A percentile compares a stretch with the other conserved stretches of the same genome.
Conservation (phyloP, 92 coral and sea anemone genomes). For the Paramuricea clavata region DNA sequence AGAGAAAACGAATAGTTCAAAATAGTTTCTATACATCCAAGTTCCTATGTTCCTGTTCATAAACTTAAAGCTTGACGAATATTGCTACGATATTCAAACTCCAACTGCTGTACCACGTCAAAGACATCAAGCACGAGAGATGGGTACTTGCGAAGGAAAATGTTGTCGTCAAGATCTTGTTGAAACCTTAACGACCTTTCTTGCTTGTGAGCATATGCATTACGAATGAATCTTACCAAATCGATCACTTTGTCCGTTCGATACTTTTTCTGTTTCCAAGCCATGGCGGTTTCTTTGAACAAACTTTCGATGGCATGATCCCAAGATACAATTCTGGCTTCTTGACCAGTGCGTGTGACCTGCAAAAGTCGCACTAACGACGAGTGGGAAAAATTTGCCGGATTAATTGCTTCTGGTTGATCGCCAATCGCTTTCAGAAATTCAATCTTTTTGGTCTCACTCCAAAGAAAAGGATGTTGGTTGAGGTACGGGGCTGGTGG, state of each 20-base stretch:
- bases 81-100: constrained; percentile 36
- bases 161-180: constrained; percentile 30
- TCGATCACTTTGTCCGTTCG: constrained; percentile 53
- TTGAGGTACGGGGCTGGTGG: constrained; percentile 32
- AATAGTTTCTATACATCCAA: no score
- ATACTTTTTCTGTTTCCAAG: constrained; percentile 51
- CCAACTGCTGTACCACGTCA: constrained; percentile 41
- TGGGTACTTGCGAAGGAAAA: constrained; percentile 52
- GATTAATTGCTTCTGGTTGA: constrained; percentile 62
- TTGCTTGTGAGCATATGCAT: constrained; percentile 74
- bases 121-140: constrained; percentile 67
- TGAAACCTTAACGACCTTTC: constrained; percentile 59
- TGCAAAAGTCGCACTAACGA: not conserved
- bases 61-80: constrained; percentile 11
- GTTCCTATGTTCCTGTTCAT: not conserved
- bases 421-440: constrained; percentile 73
- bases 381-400: constrained; percentile 15
- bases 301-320: constrained; percentile 29
- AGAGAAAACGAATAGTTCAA: no score
- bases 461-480: constrained; percentile 74
- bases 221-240: constrained; percentile 70
- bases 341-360: constrained; percentile 29
- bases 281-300: constrained; percentile 42
- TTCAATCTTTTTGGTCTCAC: constrained; percentile 67
- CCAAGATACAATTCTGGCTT: constrained; percentile 34